These are phyloP conservation scores for Pterois miles DNA, from an alignment of 2,797 vertebrate species.

Conservation along the genomic window DNA sequence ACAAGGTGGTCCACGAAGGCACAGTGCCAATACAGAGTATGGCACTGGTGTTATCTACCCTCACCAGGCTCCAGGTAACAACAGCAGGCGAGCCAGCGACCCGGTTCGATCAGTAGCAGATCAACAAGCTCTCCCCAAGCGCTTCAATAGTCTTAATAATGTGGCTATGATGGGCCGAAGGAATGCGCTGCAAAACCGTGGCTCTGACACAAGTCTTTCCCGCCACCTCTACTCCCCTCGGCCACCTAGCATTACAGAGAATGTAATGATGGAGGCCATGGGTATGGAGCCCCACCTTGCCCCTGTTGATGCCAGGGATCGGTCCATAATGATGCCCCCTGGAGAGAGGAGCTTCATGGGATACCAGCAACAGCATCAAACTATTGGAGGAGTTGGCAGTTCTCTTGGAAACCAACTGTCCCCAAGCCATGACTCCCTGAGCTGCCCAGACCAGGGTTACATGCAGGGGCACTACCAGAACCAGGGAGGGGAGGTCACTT, in stretches of 20 bases:
- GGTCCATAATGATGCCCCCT: conserved; percentile 76
- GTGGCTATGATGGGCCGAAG: conserved; percentile 82
- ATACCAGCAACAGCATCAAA: conserved; percentile 82
- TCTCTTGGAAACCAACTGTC: conserved; percentile 78
- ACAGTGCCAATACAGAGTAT: conserved; percentile 88
- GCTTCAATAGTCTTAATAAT: conserved; percentile 84
- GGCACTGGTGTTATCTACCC: conserved; percentile 85
- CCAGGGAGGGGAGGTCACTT: conserved; percentile 61
- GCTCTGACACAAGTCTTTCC: conserved; percentile 84
- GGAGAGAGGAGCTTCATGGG: conserved; percentile 84
- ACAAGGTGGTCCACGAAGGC: conserved; percentile 80
- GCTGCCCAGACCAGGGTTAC: conserved; percentile 80
- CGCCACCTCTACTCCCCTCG: conserved; percentile 90
- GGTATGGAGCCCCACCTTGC: conserved; percentile 79
- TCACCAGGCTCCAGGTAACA: conserved; percentile 83
- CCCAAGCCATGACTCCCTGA: conserved; percentile 77
- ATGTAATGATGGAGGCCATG: conserved; percentile 91
- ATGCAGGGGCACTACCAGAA: conserved; percentile 79
- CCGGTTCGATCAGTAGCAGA: conserved; percentile 75
- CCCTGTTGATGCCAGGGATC: conserved; percentile 73
- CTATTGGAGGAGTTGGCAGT: conserved; percentile 62
- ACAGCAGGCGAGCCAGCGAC: conserved; percentile 83
- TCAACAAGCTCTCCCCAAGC: conserved; percentile 83
- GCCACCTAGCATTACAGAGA: conserved; percentile 94
- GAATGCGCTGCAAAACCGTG: conserved; percentile 82